Base-by-base conservation (phyloP, 2,797 vertebrate species). In the Gadopsis bispinosus region DNA sequence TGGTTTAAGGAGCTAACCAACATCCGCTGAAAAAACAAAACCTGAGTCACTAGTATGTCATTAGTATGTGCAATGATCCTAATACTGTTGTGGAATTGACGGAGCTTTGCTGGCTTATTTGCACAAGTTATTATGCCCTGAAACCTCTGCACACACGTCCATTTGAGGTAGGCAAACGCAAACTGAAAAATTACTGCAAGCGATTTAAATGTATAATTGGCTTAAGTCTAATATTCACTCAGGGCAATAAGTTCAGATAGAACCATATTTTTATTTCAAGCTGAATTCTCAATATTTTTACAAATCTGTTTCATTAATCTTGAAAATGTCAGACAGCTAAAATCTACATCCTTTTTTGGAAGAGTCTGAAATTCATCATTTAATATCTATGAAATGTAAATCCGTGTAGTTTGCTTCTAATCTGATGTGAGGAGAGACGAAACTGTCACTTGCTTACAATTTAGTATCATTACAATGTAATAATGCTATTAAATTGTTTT, bases 41-140 rank as follows among this genome's bases (percentile, higher is more conserved):
- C 29, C 55, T 51, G 33, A 19, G 13, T 76, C 51, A 51, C 26
- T 26, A 26, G 26, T 26, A 26, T 26, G 26, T 26, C 68, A 73
- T 84, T 77, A 75, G 17, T 56, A 55, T 78, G 66, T 69, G 79
- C 71, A 68, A 43, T 45, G 70, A 77, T 85, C 41, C 26, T 39
- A 31, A 5, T 26, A 20, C 41, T 56, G 51, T 47, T 78, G 62
- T 33, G 43, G 67, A 62, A 81, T 47, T 62, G 69, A 73, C 58
- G 71, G 66, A 66, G 81, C 65, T 71, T 69, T 73, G 22, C 70
- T 62, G 55, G 20, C 66, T 70, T 79, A 60, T 87, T 88, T 78
- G 41, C 66, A 68, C 20, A 58, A 67, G 17, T 63, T 79, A 20
- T 10, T 48, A 29, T 69, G 48, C 59, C 60, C 64, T 69, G 68